Base-by-base conservation (phyloP, 2,797 vertebrate species). In the Hypotaenidia philippensis region DNA sequence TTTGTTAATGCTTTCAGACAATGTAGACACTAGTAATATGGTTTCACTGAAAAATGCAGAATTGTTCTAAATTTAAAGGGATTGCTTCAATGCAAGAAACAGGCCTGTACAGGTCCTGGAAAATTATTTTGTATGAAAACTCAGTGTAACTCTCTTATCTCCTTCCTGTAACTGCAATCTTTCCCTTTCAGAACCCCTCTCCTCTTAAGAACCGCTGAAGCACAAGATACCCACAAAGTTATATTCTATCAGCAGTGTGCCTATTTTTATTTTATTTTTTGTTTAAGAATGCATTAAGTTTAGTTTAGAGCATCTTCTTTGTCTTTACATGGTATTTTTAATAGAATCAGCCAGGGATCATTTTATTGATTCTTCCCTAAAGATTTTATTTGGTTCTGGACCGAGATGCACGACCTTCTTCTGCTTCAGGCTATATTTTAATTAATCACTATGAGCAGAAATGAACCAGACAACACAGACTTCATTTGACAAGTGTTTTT, bases 341-440 rank as follows among this genome's bases (percentile, higher is more conserved):
- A 55, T 70, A 61, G 63, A 91, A 76, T 64, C 40, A 84, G 6
- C 25, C 25, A 86, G 66, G 60, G 79, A 85, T 92, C 4, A 1
- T 36, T 92, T 81, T 81, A 95, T 70, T 89, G 88, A 94, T 82
- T 95, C 87, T 76, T 69, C 38, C 50, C n/a, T 87, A 84, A 76
- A 83, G 68, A 55, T 60, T 90, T 94, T 93, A 56, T 94, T 94
- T 85, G 7, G 12, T 83, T 63, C 47, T 79, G n/a, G 80, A 52
- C 38, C 0, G 0, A 92, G 45, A 90, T 44, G 31, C 41, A 34
- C 50, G 32, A 90, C 60, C 65, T 83, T 40, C 50, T 91, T 52
- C 71, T 90, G 80, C 90, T 93, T 88, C 56, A 10, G 64, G 79
- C 63, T 87, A 91, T 57, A 56, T 87, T 94, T 91, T 95, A 89